phyloP scores from a whole-genome alignment of 2,888 invertebrate genomes.

The Calameuta idolon region DNA sequence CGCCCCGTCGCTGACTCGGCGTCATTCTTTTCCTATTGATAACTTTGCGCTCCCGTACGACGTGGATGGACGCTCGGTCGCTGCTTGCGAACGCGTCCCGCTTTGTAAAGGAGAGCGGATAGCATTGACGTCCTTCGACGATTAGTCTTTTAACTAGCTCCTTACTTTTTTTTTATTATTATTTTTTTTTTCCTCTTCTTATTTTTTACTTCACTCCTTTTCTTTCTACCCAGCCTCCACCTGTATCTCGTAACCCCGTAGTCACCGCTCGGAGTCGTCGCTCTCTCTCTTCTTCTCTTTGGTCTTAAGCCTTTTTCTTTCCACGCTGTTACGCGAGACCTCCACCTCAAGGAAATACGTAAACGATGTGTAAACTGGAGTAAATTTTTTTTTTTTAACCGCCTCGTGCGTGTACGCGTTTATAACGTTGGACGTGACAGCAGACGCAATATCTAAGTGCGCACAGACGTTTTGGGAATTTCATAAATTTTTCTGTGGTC shows the following conservation, averaged over 20 bases:
- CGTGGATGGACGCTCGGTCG: background rate
- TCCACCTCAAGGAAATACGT: background rate
- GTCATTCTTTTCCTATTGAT: slow-evolving; percentile 10
- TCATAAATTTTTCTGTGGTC: background rate
- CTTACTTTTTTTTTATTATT: background rate
- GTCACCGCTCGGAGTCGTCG: background rate
- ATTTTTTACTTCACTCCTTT: background rate
- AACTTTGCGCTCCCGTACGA: slow-evolving; percentile 5
- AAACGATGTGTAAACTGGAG: background rate
- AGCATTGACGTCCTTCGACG: background rate
- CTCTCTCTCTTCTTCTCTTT: background rate
- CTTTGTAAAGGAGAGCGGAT: background rate
- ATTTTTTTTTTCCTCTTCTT: background rate
- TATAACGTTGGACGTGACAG: background rate
- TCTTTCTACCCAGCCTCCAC: background rate
- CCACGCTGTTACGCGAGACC: background rate
- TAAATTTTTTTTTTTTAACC: background rate
- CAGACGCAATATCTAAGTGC: background rate
- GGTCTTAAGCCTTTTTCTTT: background rate
- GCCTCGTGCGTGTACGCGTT: background rate
- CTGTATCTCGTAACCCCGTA: background rate
- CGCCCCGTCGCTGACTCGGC: background rate
- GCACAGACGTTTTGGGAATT: background rate
- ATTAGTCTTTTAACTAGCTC: background rate
- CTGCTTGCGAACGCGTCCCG: background rate